Base-by-base conservation (phyloP, 2,888 invertebrate species). In the Mechanitis messenoides region DNA sequence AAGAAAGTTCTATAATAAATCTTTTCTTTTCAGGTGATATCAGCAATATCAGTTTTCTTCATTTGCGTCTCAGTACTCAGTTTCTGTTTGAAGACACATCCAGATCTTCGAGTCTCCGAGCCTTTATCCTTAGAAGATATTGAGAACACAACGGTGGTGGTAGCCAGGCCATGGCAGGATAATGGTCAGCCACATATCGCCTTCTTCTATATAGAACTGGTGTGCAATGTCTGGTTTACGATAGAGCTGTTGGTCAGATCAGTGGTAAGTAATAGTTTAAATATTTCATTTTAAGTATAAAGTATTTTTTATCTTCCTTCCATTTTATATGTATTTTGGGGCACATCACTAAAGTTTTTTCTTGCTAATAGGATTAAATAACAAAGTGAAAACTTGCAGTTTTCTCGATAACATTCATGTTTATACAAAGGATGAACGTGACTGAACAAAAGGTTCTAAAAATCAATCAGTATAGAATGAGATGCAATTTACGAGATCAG, bases 141-240 rank as follows among this genome's bases (percentile, higher is more conserved):
- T 66, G 77, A 68, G 54, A 72, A 73, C 53, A 68, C 74, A 2
- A 75, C 74, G 6, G 69, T 63, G 2, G 65, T 74, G 33, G 60
- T 75, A 2, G 64, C 74, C 20, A 72, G 74, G 57, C 80, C 84
- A 28, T 91, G 91, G 91, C 82, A 86, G 54, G 88, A 91, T 68
- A 88, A 91, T 5, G 92, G 92, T 0, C 91, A 92, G 75, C 92
- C 93, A 0, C 93, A 94, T 68, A 91, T 92, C 50, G 95, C 95
- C 47, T 98, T 98, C 90, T 96, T 97, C 86, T 97, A 96, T 77
- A 94, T 98, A 64, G 98, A 98, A 78, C 93, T 97, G 74, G 93
- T 97, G 60, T 98, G 98, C 90, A 98, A 98, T 79, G 94, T 96
- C 45, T 98, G 98, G 98, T 98, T 98, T 88, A 97, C 97, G 2